Conservation (phyloP, 2,888 invertebrate species). For the Pristionchus fissidentatus region DNA sequence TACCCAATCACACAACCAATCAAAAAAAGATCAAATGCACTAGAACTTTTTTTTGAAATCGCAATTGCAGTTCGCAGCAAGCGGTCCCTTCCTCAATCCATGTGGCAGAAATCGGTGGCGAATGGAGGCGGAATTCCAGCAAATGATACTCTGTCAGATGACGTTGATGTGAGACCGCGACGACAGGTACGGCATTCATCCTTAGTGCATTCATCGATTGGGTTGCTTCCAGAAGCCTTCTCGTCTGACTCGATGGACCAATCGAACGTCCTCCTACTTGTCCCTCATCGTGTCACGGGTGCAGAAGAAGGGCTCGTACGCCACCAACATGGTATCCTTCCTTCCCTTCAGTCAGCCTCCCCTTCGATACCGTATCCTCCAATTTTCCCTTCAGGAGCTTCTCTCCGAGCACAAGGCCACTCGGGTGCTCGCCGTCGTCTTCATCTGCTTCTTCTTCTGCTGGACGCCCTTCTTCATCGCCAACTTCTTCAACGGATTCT, state of each 20-base stretch:
- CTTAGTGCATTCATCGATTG: too few relatives aligned
- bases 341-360: too few relatives aligned
- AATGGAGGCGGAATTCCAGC: neutral
- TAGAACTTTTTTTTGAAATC: neutral
- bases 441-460: conserved; percentile 92
- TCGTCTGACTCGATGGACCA: conserved; percentile 30
- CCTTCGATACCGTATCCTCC: neutral
- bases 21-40: too few relatives aligned
- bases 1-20: too few relatives aligned
- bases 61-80: conserved; percentile 12
- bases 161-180: neutral
- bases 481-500: conserved; percentile 88
- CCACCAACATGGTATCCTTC: neutral
- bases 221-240: conserved; percentile 39
- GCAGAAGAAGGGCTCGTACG: conserved; percentile 23
- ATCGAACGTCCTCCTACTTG: conserved; percentile 5
- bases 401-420: conserved; percentile 89
- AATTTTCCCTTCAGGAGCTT: conserved; percentile 61
- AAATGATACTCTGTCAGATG: neutral
- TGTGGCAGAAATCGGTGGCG: conserved; percentile 13
- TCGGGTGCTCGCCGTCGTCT: conserved; percentile 92
- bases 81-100: neutral
- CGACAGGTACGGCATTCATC: neutral
- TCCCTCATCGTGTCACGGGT: conserved; percentile 25
- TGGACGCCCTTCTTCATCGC: conserved; percentile 96